Base-by-base conservation (phyloP, 2,888 invertebrate genomes). In the Drosophila fulvimacula region DNA sequence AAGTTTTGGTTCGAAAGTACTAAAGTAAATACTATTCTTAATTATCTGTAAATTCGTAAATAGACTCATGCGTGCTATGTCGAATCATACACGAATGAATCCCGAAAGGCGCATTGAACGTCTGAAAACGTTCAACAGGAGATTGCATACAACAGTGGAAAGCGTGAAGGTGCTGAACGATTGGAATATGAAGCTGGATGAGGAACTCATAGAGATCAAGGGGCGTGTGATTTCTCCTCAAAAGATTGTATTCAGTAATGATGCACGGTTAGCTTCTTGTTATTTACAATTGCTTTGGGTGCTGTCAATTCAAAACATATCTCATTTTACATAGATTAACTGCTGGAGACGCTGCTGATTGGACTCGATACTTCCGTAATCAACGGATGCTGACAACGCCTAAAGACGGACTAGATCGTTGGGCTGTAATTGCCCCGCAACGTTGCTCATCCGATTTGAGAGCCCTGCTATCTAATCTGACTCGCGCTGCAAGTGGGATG, bases 41-140 rank as follows among this genome's bases (percentile, higher is more conserved):
- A 41, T 2, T 10, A 15, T 38, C 10, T 15, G n/a, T 38, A 0
- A 19, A 34, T 21, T 46, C n/a, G 0, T n/a, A 17, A 39, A 21
- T 36, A 92, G 92, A 27, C 78, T 93, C 15, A 96, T 96, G 96
- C 93, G 93, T 51, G 95, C 95, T 0, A 93, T 98, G 73, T 95
- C 95, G 0, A 93, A 93, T 0, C 94, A 96, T 87, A 98, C 98
- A 0, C 94, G 97, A 42, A 94, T 98, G n/a, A 94, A 94, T 11
- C 97, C 98, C 0, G 93, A 93, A n/a, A 91, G 92, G 3, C 93
- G 97, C 3, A 95, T 96, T 2, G 91, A 94, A 5, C 95, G 95
- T 69, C 91, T 98, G 17, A 89, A 94, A 2, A 89, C 90, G 0
- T 98, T 98, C 88, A 96, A 96, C 81, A 89, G 92, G 0, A 93